Evolutionary conservation across 2,888 invertebrate genomes (phyloP), one percentile per base, ranked within the genome.

Genomic region (Ischnus inquisitorius): DNA sequence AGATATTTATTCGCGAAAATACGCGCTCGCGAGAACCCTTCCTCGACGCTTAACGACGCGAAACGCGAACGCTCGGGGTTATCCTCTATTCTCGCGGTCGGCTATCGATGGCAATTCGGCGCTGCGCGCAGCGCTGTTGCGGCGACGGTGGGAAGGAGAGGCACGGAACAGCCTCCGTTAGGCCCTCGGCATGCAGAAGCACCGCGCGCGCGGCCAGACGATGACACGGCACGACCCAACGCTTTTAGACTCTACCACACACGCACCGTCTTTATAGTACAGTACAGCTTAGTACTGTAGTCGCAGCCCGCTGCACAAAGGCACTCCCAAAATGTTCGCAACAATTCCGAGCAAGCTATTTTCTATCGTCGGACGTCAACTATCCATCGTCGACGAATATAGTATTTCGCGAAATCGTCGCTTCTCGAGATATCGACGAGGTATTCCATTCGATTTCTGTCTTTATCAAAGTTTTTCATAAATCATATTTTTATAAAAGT

Each of bases 121-220:
- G 48, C 10, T 28, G 39, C 46, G 14, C 19, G 41, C 43, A 46
- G 46, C 67, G 46, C 46, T 10, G 28, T n/a, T 51, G 67, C 67
- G 10, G 46, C 46, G 5, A 43, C 12, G 41, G 19, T 22, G 16
- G 2, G 39, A 8, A 22, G 39, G 19, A 16, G 67, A 10, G 16
- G 22, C 5, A 19, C 14, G 34, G 60, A 39, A 22, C 60, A 68
- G 41, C 57, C 72, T 57, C 39, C 71, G 64, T 51, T 68, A 19
- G 57, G 25, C 62, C 16, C 62, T 60, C 54, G 69, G 60, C 48
- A 65, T 34, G 69, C 72, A 62, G 39, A 64, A 65, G 46, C 48
- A 51, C 12, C 82, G 76, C 81, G 79, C 64, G 89, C 90, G 88
- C 86, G 88, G 83, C 89, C 90, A 90, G 90, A 90, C 90, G 90